Conservation (phyloP, 2,113 vertebrate genomes). For the Ginglymostoma cirratum region DNA sequence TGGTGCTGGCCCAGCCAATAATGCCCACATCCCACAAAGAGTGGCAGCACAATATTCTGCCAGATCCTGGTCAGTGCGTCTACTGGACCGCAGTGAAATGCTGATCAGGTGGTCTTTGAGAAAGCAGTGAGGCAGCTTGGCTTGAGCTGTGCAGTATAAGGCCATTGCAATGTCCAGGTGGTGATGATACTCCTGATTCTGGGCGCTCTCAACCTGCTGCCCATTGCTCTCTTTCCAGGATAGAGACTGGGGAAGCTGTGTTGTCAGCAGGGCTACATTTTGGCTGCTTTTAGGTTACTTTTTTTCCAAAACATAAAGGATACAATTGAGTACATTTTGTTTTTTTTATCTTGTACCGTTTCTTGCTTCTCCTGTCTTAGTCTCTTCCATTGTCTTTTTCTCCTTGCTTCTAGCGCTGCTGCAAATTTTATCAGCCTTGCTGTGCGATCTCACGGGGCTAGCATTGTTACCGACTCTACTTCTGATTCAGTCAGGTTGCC, state of each 20-base stretch:
- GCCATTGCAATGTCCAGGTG: neutral
- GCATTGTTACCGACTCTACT: neutral
- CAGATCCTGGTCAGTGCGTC: neutral
- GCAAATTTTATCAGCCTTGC: neutral
- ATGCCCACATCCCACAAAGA: too few relatives aligned
- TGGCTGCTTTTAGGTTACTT: neutral
- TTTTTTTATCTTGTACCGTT: neutral
- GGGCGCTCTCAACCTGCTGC: neutral
- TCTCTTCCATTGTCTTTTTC: neutral
- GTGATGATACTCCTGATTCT: neutral
- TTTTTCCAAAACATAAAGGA: neutral
- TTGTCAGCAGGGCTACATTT: neutral
- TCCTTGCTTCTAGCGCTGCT: neutral
- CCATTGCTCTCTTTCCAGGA: neutral
- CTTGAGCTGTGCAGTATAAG: neutral
- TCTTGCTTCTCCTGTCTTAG: neutral
- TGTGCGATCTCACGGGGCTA: neutral
- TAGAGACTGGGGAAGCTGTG: neutral
- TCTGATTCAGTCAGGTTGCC: slow-evolving; percentile 4
- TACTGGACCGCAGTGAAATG: neutral
- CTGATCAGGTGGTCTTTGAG: neutral
- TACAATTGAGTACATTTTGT: neutral
- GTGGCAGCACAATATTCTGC: neutral
- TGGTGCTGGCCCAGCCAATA: too few relatives aligned
- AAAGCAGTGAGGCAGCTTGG: neutral